phyloP scores from a whole-genome alignment of 2,888 invertebrate species.

The Periphyllus acericola region DNA sequence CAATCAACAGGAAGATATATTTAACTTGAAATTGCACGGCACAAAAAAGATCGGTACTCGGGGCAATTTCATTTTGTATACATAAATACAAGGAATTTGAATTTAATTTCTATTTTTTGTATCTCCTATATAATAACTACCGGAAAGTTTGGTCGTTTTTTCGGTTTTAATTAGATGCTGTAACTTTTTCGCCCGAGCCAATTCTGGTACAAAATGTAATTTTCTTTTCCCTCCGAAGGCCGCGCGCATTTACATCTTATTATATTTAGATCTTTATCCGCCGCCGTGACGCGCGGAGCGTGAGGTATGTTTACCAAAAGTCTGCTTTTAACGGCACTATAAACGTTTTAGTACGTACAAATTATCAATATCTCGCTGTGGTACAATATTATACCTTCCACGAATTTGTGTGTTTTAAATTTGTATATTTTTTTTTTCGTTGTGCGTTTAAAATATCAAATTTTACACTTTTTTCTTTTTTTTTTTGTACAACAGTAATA shows the following conservation, averaged over 20 bases:
- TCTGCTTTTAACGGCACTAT: background rate
- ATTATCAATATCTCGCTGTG: background rate
- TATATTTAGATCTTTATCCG: background rate
- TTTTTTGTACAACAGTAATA: background rate
- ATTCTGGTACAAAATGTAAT: background rate
- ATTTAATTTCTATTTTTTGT: background rate
- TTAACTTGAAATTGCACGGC: too few relatives aligned
- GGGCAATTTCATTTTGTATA: background rate
- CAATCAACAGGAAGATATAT: too few relatives aligned
- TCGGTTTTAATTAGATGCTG: background rate
- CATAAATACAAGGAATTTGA: background rate
- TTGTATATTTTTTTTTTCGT: background rate
- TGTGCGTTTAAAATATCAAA: background rate
- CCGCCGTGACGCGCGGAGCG: background rate
- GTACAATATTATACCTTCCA: background rate
- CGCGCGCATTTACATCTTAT: background rate
- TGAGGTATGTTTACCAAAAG: background rate
- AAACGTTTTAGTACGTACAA: background rate
- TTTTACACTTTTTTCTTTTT: background rate
- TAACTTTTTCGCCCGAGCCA: background rate
- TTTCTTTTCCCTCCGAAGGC: background rate
- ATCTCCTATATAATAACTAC: background rate
- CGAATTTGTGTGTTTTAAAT: background rate
- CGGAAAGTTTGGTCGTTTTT: background rate
- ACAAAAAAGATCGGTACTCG: background rate